These are phyloP conservation scores for Celastrina argiolus DNA, from an alignment of 2,888 invertebrate genomes.

Conservation along the genomic window DNA sequence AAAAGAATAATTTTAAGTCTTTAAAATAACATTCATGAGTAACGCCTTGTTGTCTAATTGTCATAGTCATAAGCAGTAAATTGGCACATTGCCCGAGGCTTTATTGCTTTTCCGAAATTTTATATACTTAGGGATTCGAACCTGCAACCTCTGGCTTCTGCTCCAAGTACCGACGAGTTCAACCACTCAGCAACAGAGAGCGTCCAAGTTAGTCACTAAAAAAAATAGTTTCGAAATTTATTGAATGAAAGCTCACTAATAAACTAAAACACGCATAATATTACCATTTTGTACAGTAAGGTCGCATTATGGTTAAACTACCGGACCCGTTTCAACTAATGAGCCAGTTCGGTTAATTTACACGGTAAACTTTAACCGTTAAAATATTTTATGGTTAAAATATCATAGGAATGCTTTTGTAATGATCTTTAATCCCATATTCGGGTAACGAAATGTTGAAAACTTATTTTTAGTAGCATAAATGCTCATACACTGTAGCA, in stretches of 20 bases:
- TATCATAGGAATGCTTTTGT: slow-evolving; percentile 11
- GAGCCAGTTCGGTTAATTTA: slow-evolving; percentile 15
- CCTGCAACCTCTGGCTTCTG: too few relatives aligned
- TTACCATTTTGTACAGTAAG: neutral
- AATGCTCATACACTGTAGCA: too few relatives aligned
- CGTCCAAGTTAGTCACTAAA: too few relatives aligned
- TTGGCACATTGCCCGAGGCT: too few relatives aligned
- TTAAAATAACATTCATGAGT: too few relatives aligned
- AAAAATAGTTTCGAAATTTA: neutral
- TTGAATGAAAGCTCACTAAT: neutral
- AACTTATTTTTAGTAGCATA: neutral
- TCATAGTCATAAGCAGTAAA: too few relatives aligned
- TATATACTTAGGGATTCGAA: too few relatives aligned
- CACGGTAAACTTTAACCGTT: neutral
- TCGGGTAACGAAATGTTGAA: neutral
- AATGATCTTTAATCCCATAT: neutral
- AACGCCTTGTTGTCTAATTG: too few relatives aligned
- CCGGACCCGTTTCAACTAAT: slow-evolving; percentile 10
- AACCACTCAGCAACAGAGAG: too few relatives aligned
- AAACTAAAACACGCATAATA: slow-evolving; percentile 1
- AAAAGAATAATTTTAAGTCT: too few relatives aligned
- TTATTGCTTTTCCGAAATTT: too few relatives aligned
- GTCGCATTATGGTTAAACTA: slow-evolving; percentile 16
- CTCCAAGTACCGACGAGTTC: too few relatives aligned
- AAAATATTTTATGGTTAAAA: slow-evolving; percentile 11